phyloP scores from a whole-genome alignment of 2,888 invertebrate species.

The Coenonympha glycerion region DNA sequence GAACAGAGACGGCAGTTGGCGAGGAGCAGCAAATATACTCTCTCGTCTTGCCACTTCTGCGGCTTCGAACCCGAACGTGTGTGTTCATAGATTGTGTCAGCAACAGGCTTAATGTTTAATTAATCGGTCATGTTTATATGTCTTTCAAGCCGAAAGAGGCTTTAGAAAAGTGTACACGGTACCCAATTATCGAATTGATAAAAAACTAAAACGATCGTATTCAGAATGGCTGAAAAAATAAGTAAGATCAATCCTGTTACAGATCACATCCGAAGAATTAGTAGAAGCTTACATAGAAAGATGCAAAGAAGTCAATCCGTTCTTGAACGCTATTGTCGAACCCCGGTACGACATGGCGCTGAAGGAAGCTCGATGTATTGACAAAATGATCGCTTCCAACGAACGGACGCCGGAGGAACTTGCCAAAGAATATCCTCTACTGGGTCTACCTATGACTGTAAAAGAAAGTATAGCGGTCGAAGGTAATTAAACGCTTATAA shows the following conservation, averaged over 20 bases:
- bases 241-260: slow-evolving; percentile 20
- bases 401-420: slow-evolving; percentile 76
- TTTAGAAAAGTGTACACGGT: too few relatives aligned
- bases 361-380: slow-evolving; percentile 83
- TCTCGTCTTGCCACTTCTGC: too few relatives aligned
- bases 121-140: too few relatives aligned
- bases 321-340: slow-evolving; percentile 87
- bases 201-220: too few relatives aligned
- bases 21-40: too few relatives aligned
- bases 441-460: slow-evolving; percentile 89
- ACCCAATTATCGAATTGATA: too few relatives aligned
- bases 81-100: too few relatives aligned
- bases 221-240: too few relatives aligned
- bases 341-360: slow-evolving; percentile 85
- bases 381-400: slow-evolving; percentile 78
- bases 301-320: slow-evolving; percentile 85
- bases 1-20: too few relatives aligned
- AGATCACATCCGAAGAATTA: slow-evolving; percentile 83
- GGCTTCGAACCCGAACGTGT: too few relatives aligned
- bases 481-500: slow-evolving; percentile 78
- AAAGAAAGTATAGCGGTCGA: slow-evolving; percentile 88
- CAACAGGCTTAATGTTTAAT: too few relatives aligned
- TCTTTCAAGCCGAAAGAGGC: too few relatives aligned
- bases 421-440: slow-evolving; percentile 81
- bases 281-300: slow-evolving; percentile 84